Evolutionary conservation across 2,113 vertebrate species (phyloP).

Genomic region (Galemys pyrenaicus): DNA sequence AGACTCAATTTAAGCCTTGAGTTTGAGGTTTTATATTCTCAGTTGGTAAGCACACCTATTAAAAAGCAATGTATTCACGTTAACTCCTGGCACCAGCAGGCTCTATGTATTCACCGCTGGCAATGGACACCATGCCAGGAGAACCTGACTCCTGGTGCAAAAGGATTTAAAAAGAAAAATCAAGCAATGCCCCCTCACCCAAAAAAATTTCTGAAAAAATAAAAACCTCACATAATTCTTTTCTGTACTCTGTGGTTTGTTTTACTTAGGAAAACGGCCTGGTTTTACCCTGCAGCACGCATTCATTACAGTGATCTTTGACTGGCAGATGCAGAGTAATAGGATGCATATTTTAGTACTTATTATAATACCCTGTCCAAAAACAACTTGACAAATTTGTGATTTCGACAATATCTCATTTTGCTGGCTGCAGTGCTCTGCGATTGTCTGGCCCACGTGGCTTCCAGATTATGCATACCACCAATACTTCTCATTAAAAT

Average conservation of each 20-base stretch:
- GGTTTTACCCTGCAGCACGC: constrained; percentile 87
- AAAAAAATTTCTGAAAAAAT: neutral
- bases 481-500: constrained; percentile 94
- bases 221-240: constrained; percentile 77
- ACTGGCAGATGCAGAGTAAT: constrained; percentile 89
- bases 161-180: constrained; percentile 70
- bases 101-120: constrained; percentile 63
- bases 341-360: constrained; percentile 89
- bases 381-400: constrained; percentile 91
- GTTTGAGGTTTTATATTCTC: constrained; percentile 76
- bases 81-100: constrained; percentile 72
- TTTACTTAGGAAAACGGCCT: constrained; percentile 86
- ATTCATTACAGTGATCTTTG: constrained; percentile 89
- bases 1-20: constrained; percentile 74
- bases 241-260: constrained; percentile 85
- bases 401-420: constrained; percentile 91
- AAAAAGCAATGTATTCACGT: constrained; percentile 75
- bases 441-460: constrained; percentile 91
- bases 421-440: constrained; percentile 92
- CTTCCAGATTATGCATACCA: constrained; percentile 91
- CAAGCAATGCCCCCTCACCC: constrained; percentile 43
- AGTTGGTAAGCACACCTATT: constrained; percentile 79
- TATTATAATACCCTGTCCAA: constrained; percentile 90
- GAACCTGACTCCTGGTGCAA: constrained; percentile 81
- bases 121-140: constrained; percentile 79